Conservation (phyloP, 1,140 invertebrate genomes). For the Drosophila pachea region DNA sequence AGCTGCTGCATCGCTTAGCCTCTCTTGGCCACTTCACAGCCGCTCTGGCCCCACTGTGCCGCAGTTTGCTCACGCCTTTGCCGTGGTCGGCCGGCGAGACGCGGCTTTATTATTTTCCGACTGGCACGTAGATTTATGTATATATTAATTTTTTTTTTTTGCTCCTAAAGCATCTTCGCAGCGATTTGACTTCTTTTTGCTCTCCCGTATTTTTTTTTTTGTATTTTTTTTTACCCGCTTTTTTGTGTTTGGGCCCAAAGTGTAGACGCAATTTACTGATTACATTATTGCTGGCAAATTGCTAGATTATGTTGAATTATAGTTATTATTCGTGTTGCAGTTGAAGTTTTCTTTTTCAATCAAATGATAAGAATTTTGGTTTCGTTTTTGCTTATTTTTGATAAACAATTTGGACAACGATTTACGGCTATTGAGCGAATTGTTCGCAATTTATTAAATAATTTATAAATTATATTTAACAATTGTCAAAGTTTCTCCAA, state of each 20-base stretch:
- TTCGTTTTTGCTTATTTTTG: not conserved
- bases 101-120: slow-evolving; percentile 70
- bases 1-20: not conserved
- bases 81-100: slow-evolving; percentile 49
- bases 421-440: slow-evolving; percentile 7
- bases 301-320: slow-evolving; percentile 72
- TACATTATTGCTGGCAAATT: slow-evolving; percentile 75
- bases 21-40: too few species aligned
- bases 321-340: slow-evolving; percentile 56
- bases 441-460: slow-evolving; percentile 12
- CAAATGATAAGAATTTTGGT: not conserved
- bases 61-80: slow-evolving; percentile 44
- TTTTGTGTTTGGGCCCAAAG: slow-evolving; percentile 42
- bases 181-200: slow-evolving; percentile 40
- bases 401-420: slow-evolving; percentile 14
- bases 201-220: slow-evolving; percentile 20
- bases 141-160: slow-evolving; percentile 59
- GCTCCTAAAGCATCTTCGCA: slow-evolving; percentile 53
- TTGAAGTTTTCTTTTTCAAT: slow-evolving; percentile 36
- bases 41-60: slow-evolving; percentile 47
- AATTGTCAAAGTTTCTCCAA: not conserved
- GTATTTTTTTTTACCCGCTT: slow-evolving; percentile 3
- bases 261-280: slow-evolving; percentile 75
- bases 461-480: not conserved
- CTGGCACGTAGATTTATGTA: slow-evolving; percentile 75